Conservation (phyloP, 2,888 invertebrate genomes). For the Andrena fulva region DNA sequence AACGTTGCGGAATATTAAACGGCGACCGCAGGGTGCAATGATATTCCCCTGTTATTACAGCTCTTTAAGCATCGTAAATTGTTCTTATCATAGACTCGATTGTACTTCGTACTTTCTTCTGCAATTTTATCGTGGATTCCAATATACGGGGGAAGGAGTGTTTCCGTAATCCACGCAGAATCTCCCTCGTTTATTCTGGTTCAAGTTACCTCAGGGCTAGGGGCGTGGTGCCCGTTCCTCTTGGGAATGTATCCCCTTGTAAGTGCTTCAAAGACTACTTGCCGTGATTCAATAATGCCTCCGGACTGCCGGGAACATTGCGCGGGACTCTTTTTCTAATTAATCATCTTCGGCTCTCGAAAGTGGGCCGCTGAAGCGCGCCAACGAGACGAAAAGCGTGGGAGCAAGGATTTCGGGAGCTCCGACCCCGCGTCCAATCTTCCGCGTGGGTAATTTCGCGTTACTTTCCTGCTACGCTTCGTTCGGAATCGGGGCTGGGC, state of each 20-base stretch:
- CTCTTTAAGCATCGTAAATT: slow-evolving; percentile 10
- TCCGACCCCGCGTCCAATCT: not conserved
- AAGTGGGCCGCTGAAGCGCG: slow-evolving; percentile 10
- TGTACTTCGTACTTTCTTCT: slow-evolving; percentile 25
- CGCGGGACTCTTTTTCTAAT: slow-evolving; percentile 66
- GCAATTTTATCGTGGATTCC: slow-evolving; percentile 41
- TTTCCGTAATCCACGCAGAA: slow-evolving; percentile 50
- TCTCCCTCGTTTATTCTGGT: slow-evolving; percentile 55
- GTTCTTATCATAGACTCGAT: slow-evolving; percentile 28
- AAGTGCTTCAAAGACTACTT: slow-evolving; percentile 66
- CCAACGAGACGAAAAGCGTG: slow-evolving; percentile 10
- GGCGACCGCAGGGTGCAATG: not conserved
- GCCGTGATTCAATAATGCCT: slow-evolving; percentile 66
- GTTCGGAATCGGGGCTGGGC: not conserved
- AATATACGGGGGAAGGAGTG: slow-evolving; percentile 47
- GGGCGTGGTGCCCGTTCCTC: slow-evolving; percentile 44
- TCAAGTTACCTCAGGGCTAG: slow-evolving; percentile 36
- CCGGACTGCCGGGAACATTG: slow-evolving; percentile 48
- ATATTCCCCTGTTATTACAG: slow-evolving; percentile 2
- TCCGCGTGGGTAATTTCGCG: not conserved
- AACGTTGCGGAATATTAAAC: not conserved
- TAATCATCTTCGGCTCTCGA: slow-evolving; percentile 47
- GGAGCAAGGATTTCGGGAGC: not conserved
- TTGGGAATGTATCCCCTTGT: slow-evolving; percentile 53
- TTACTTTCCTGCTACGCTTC: slow-evolving; percentile 1